These are phyloP conservation scores for Harmothoe impar DNA, from an alignment of 2,888 invertebrate genomes.

Conservation along the genomic window DNA sequence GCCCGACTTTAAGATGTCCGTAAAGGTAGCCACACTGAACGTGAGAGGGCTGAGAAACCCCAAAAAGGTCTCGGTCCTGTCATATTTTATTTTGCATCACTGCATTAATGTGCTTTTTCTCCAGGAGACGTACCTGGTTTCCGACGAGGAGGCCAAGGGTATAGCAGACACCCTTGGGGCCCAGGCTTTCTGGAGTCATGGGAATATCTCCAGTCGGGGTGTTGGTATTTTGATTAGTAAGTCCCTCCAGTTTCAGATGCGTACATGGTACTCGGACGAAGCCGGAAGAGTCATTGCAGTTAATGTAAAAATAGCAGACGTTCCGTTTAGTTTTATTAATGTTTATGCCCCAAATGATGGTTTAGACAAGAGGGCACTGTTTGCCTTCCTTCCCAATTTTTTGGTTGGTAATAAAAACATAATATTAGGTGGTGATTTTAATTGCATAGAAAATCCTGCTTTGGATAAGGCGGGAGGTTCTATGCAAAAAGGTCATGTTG, in stretches of 20 bases:
- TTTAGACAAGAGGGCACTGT: not conserved
- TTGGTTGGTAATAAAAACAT: not conserved
- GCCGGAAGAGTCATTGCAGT: not conserved
- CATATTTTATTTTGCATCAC: not conserved
- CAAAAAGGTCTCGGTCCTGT: not conserved
- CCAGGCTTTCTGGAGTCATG: not conserved
- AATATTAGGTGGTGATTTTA: slow-evolving; percentile 1
- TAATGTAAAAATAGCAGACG: too few species aligned
- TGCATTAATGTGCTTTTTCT: not conserved
- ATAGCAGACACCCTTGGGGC: too few species aligned
- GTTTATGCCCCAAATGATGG: not conserved
- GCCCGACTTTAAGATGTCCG: too few species aligned
- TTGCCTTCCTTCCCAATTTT: not conserved
- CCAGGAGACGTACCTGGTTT: not conserved
- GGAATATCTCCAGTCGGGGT: not conserved
- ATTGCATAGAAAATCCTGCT: not conserved
- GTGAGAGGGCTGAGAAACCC: not conserved
- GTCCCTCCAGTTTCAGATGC: not conserved
- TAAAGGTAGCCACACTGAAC: not conserved
- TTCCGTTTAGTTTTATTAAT: too few species aligned
- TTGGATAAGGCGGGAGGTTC: not conserved
- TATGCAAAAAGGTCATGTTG: not conserved
- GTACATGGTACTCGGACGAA: not conserved
- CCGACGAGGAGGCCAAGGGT: not conserved
- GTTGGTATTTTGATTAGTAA: not conserved